phyloP scores from a whole-genome alignment of 2,888 invertebrate species.

The Malachius bipustulatus region DNA sequence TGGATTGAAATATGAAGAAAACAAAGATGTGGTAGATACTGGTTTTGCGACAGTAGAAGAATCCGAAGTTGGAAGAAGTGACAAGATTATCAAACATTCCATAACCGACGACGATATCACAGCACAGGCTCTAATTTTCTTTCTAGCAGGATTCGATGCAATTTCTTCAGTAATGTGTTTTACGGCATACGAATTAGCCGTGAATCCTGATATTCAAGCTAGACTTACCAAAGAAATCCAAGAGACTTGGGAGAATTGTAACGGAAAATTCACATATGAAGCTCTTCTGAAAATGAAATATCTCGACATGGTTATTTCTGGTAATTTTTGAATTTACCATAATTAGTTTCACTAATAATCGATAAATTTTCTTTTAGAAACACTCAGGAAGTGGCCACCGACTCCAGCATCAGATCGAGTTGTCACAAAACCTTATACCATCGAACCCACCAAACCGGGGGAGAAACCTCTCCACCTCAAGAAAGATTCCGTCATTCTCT shows the following conservation, averaged over 20 bases:
- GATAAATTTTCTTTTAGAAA: constrained; percentile 28
- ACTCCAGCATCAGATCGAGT: constrained; percentile 36
- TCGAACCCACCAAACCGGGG: too few relatives aligned
- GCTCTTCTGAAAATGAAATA: too few relatives aligned
- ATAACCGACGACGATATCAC: constrained; percentile 40
- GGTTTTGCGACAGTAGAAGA: too few relatives aligned
- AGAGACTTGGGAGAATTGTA: too few relatives aligned
- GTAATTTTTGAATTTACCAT: too few relatives aligned
- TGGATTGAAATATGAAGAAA: constrained; percentile 17
- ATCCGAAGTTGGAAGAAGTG: too few relatives aligned
- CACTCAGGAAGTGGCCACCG: constrained; percentile 40
- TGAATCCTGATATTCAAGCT: constrained; percentile 46
- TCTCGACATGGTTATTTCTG: too few relatives aligned
- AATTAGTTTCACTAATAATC: too few relatives aligned
- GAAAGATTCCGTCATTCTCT: constrained; percentile 27
- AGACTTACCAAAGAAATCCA: constrained; percentile 43
- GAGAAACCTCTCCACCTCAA: constrained; percentile 18
- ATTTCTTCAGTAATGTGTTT: constrained; percentile 40
- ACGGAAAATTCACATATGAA: too few relatives aligned
- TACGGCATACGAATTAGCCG: constrained; percentile 44
- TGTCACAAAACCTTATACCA: constrained; percentile 43
- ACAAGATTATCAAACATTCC: too few relatives aligned
- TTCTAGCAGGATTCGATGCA: too few relatives aligned
- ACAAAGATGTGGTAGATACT: constrained; percentile 5
- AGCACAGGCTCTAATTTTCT: constrained; percentile 45